A percentile compares a stretch with the other conserved stretches of the same genome.
Evolutionary conservation across 2,797 vertebrate species (phyloP).

Genomic region (Arrhamphus sclerolepis): DNA sequence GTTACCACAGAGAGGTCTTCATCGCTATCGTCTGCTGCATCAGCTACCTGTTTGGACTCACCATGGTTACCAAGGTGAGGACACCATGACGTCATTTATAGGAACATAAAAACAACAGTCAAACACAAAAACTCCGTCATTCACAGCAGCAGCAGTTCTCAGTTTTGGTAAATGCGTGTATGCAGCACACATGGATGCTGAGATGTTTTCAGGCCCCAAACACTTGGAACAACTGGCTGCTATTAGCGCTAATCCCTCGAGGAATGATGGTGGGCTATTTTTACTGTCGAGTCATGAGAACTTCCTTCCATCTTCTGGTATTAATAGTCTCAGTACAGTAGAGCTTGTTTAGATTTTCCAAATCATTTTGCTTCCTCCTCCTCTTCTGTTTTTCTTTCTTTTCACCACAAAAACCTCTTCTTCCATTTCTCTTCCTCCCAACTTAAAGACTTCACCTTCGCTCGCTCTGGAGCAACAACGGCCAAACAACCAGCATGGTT

Average conservation of each 20-base stretch:
- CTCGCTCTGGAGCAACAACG: too few relatives aligned
- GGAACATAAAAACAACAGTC: too few relatives aligned
- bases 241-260: constrained; percentile 39
- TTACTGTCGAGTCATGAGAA: constrained; percentile 69
- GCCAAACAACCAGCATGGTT: too few relatives aligned
- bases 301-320: constrained; percentile 34
- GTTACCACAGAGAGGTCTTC: constrained; percentile 99
- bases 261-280: constrained; percentile 52
- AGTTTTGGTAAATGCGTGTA: background rate
- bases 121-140: background rate
- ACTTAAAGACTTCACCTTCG: too few relatives aligned
- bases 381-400: too few relatives aligned
- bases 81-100: background rate
- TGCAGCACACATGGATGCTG: background rate
- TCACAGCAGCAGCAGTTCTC: too few relatives aligned
- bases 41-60: constrained; percentile 98
- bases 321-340: constrained; percentile 47
- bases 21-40: constrained; percentile 95
- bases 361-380: constrained; percentile 10
- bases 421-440: too few relatives aligned
- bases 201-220: constrained; percentile 10
- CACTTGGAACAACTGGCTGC: constrained; percentile 26
- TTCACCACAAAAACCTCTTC: too few relatives aligned
- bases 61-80: constrained; percentile 95
- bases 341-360: constrained; percentile 40